Base-by-base conservation (phyloP, 2,888 invertebrate species). In the Eupithecia inturbata region DNA sequence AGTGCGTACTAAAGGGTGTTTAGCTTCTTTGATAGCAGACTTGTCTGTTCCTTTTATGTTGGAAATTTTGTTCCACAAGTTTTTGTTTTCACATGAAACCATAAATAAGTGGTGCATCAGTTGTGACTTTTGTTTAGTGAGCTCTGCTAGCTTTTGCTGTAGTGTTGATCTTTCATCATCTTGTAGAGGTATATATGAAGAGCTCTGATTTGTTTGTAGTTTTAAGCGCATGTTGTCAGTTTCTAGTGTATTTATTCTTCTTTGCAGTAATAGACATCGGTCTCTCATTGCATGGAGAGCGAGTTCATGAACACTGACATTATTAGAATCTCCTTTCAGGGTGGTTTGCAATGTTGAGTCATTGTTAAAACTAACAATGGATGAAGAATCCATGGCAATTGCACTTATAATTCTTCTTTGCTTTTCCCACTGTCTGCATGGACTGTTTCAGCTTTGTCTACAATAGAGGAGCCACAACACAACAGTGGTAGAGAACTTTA, bases 201-300 rank as follows among this genome's bases (percentile, higher is more conserved):
- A 71, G 53, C 62, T 86, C 78, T 90, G 89, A 12, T 81, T 85
- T 53, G 84, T 80, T 77, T 94, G 91, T 53, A 95, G 82, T 83
- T 91, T 91, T 78, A 97, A 89, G 72, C 95, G 94, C 87, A 96
- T 95, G 87, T 98, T 98, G 89, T 98, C 97, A 78, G 96, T 96
- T 91, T 98, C 98, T 36, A 97, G 94, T 1, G 92, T 87, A 22
- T 95, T 95, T 68, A 98, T 95, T 82, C 97, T 95, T 78, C 96
- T 95, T 87, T 98, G 97, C 64, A 98, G 91, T 73, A 96, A 95
- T 85, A 96, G 95, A 90, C 97, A 98, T 69, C 97, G 95, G 88
- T 98, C 97, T 87, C 97, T 96, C 95, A 98, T 96, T 16, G 97
- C 97, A 87, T 97, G 96, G 75, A 97, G 94, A 3, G 97, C 97